Conservation (phyloP, 2,888 invertebrate species). For the Ectemnius lituratus region DNA sequence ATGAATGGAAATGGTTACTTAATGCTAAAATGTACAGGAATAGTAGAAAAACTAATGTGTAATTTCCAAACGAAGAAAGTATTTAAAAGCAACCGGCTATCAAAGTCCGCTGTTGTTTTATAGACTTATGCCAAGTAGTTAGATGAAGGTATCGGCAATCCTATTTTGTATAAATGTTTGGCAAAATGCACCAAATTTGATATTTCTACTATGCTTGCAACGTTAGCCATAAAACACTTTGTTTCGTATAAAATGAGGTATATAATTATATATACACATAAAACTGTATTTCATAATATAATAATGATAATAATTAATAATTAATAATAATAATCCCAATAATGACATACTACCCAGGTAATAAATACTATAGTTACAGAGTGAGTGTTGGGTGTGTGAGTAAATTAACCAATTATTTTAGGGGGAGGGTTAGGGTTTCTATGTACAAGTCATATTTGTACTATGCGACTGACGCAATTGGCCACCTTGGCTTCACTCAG, state of each 20-base stretch:
- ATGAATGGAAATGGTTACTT: neutral
- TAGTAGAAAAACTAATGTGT: neutral
- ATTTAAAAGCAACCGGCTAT: neutral
- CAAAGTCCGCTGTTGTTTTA: no score
- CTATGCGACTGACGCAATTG: constrained; percentile 76
- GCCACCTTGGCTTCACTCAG: constrained; percentile 68
- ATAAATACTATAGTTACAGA: constrained; percentile 78
- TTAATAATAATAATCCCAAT: constrained; percentile 75
- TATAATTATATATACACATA: constrained; percentile 74
- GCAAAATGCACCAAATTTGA: neutral
- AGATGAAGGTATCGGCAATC: neutral
- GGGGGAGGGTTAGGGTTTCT: constrained; percentile 56
- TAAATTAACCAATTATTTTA: constrained; percentile 71
- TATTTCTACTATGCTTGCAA: constrained; percentile 57
- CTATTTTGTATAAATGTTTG: neutral
- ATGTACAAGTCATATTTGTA: constrained; percentile 78
- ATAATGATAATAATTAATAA: constrained; percentile 72
- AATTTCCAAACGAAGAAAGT: neutral
- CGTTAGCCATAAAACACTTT: constrained; percentile 46
- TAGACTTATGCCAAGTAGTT: neutral
- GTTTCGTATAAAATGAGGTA: constrained; percentile 69
- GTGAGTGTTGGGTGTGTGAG: constrained; percentile 75
- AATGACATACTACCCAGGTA: constrained; percentile 78
- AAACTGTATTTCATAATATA: constrained; percentile 77
- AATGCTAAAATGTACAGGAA: neutral